Evolutionary conservation across 2,797 vertebrate species (phyloP).

Genomic region (Hemitrygon akajei): DNA sequence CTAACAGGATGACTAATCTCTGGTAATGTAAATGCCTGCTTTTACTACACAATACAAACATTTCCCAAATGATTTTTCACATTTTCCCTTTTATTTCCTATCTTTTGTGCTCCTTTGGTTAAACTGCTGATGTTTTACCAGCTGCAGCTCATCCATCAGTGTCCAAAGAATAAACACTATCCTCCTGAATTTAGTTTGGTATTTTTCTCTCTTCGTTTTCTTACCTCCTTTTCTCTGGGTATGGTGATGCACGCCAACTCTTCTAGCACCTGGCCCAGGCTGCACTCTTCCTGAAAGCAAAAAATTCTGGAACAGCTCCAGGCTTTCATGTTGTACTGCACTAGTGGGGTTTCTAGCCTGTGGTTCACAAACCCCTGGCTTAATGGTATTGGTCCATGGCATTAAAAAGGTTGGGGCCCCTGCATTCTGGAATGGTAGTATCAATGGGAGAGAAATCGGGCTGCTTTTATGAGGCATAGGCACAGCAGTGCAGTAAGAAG

Average conservation of each 20-base stretch:
- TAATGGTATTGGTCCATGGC: no score
- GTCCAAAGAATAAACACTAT: not conserved
- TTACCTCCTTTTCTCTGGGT: not conserved
- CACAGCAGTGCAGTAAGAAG: no score
- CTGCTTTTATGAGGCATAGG: not conserved
- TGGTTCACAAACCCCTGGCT: no score
- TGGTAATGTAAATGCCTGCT: not conserved
- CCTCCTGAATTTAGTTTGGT: not conserved
- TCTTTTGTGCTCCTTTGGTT: not conserved
- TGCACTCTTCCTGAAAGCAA: not conserved
- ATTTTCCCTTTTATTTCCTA: not conserved
- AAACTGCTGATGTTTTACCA: not conserved
- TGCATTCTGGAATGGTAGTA: not conserved
- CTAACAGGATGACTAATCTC: conserved; percentile 20
- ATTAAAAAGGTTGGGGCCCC: no score
- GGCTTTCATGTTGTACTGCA: not conserved
- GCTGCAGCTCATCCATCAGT: not conserved
- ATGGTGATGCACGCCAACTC: not conserved
- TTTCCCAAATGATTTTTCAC: not conserved
- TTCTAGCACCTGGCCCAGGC: not conserved
- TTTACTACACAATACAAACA: not conserved
- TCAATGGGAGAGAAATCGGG: not conserved
- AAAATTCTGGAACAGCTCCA: not conserved
- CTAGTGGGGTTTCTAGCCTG: no score
- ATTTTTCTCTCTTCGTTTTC: not conserved